phyloP scores from a whole-genome alignment of 2,113 vertebrate species.

The Vanacampus margaritifer region DNA sequence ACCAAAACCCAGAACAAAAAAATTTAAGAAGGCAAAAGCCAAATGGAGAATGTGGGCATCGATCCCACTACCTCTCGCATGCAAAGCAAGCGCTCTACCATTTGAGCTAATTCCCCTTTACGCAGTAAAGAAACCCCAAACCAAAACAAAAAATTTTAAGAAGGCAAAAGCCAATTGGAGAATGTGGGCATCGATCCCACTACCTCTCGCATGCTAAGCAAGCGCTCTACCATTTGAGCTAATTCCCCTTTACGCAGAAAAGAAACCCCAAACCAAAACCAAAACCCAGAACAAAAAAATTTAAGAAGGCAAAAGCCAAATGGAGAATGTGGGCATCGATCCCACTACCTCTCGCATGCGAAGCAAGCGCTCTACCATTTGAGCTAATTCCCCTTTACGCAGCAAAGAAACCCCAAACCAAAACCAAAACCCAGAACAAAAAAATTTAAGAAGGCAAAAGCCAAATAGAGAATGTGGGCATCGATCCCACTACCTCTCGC shows the following conservation, averaged over 20 bases:
- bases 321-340: constrained; percentile 60
- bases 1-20: no score
- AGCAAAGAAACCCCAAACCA: no score
- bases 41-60: no score
- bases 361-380: constrained; percentile 83
- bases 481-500: constrained; percentile 72
- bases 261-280: no score
- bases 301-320: no score
- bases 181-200: constrained; percentile 66
- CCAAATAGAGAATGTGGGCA: no score
- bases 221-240: constrained; percentile 83
- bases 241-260: constrained; percentile 76
- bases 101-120: constrained; percentile 80
- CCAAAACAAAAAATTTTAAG: no score
- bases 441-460: no score
- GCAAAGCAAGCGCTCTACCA: constrained; percentile 81
- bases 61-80: constrained; percentile 67
- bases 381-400: constrained; percentile 74
- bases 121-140: no score
- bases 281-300: no score
- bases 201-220: constrained; percentile 77
- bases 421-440: no score
- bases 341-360: constrained; percentile 76
- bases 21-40: no score
- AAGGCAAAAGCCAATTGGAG: constrained; percentile 29